These are phyloP conservation scores for Arvicanthis niloticus DNA, from an alignment of 2,113 vertebrate genomes.

Conservation along the genomic window DNA sequence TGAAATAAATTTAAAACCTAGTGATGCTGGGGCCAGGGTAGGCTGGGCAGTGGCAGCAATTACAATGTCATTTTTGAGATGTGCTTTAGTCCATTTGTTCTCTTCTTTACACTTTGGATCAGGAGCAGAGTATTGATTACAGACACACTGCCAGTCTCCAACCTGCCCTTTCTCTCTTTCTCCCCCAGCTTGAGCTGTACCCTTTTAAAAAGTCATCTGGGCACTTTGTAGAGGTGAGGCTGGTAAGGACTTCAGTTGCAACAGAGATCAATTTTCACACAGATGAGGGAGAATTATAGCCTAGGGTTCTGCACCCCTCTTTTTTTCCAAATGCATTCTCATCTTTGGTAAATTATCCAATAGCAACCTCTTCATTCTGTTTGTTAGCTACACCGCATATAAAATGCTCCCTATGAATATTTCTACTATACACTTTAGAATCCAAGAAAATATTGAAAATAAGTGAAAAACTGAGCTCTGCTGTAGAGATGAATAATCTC, in stretches of 20 bases:
- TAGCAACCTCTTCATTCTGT: background rate
- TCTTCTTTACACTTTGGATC: slow-evolving; percentile 86
- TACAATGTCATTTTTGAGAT: slow-evolving; percentile 84
- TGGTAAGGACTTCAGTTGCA: slow-evolving; percentile 69
- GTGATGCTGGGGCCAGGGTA: slow-evolving; percentile 84
- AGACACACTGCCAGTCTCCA: slow-evolving; percentile 84
- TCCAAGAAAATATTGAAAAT: background rate
- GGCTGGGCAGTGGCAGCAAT: slow-evolving; percentile 86
- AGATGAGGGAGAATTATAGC: slow-evolving; percentile 42
- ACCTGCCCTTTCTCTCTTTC: slow-evolving; percentile 78
- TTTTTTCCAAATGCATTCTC: slow-evolving; percentile 57
- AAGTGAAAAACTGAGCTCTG: slow-evolving; percentile 6
- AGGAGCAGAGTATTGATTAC: slow-evolving; percentile 86
- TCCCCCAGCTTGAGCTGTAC: slow-evolving; percentile 53
- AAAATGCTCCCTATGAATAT: background rate
- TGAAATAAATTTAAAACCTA: slow-evolving; percentile 88
- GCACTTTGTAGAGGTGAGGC: slow-evolving; percentile 72
- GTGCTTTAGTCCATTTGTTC: slow-evolving; percentile 82
- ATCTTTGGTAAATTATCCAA: background rate
- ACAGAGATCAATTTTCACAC: slow-evolving; percentile 79
- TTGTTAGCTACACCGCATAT: slow-evolving; percentile 36
- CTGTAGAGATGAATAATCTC: background rate
- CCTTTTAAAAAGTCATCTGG: slow-evolving; percentile 82
- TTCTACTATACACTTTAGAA: background rate
- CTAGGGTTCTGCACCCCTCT: background rate